Evolutionary conservation across 2,888 invertebrate species (phyloP).

Genomic region (Agonopterix heracliana): DNA sequence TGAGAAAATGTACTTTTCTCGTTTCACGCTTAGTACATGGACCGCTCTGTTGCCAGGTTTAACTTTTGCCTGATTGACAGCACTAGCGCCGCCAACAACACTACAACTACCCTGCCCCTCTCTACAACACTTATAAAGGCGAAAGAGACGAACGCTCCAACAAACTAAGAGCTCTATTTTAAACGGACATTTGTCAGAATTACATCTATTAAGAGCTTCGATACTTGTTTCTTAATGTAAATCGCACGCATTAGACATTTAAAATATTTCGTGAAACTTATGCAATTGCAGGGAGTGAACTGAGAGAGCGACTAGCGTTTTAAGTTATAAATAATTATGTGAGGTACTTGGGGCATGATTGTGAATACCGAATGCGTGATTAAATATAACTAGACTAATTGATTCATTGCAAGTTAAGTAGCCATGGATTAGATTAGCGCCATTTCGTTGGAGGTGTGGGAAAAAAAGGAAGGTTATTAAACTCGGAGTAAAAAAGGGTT

Average conservation of each 20-base stretch:
- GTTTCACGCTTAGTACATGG: no score
- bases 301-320: not conserved
- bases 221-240: slow-evolving; percentile 54
- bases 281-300: slow-evolving; percentile 6
- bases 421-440: no score
- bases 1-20: no score
- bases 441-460: no score
- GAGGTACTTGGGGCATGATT: no score
- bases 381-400: no score
- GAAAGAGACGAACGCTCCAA: not conserved
- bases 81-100: slow-evolving; percentile 45
- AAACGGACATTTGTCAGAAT: slow-evolving; percentile 37
- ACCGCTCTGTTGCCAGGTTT: slow-evolving; percentile 16
- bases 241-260: slow-evolving; percentile 56
- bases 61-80: slow-evolving; percentile 61
- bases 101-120: slow-evolving; percentile 12
- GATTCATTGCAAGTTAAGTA: no score
- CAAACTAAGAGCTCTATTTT: slow-evolving; percentile 20
- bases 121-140: not conserved
- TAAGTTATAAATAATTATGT: no score
- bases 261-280: slow-evolving; percentile 61
- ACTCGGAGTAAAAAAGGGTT: no score
- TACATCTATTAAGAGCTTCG: slow-evolving; percentile 57
- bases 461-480: no score
- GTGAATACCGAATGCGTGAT: no score